Base-by-base conservation (phyloP, 2,113 vertebrate species). In the Pedetes capensis region DNA sequence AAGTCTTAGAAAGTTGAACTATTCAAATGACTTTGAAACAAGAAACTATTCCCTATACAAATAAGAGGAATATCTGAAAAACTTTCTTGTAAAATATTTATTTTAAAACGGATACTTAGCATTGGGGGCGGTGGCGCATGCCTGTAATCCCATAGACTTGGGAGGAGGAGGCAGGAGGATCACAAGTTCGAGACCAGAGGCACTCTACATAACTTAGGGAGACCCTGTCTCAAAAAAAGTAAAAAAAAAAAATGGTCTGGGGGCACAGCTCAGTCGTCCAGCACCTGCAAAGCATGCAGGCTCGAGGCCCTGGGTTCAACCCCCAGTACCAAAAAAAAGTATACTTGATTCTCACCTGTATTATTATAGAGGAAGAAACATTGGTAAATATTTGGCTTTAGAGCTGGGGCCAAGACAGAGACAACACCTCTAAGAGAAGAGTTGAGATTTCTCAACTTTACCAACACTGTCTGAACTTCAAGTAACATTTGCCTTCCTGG, bases 1-100 rank as follows among this genome's bases (percentile, higher is more conserved):
- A 17, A 88, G 66, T 49, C 23, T 85, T 85, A 78, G 39, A 93
- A 83, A 80, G 42, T 71, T 87, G 83, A 51, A 96, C 29, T 51
- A 55, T 64, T 8, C 6, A 69, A 85, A 72, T 9, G 29, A 18
- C 34, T 85, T 88, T 88, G 34, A 94, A 93, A 82, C 8, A 68
- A 89, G 55, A 90, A 86, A 18, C 5, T n/a, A 12, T 68, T 27
- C 20, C 8, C 34, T 78, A 61, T 53, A 55, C 29, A 87, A 64
- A 66, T 81, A 81, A 13, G 18, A 37, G 22, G 6, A 39, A 32
- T 47, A 57, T 78, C 16, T 37, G 1, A 75, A 96, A 89, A 85
- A 32, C 20, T 78, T 3, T 47, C 22, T 87, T 87, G 63, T n/a
- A 64, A 61, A 47, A 59, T 76, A 74, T 72, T 86, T 79, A 76